A percentile compares a stretch with the other conserved stretches of the same genome.
Conservation (phyloP, 2,888 invertebrate species). For the Liodrosophila aerea region DNA sequence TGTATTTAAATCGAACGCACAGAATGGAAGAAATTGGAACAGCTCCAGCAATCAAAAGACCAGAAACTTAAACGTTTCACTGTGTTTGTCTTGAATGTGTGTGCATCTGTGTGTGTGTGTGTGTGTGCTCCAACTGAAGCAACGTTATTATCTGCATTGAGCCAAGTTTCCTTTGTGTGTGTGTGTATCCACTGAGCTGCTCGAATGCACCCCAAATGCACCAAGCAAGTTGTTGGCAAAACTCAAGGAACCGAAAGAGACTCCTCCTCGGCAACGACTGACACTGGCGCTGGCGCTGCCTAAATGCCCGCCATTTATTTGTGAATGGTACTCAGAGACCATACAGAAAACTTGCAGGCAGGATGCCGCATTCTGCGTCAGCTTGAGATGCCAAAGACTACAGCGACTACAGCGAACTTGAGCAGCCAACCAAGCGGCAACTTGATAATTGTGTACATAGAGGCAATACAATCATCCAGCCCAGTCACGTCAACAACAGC, state of each 20-base stretch:
- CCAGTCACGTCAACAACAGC: too few species aligned
- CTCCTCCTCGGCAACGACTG: constrained; percentile 6
- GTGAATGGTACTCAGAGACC: constrained; percentile 66
- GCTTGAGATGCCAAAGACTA: constrained; percentile 32
- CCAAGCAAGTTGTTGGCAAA: constrained; percentile 55
- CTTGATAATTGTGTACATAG: constrained; percentile 43
- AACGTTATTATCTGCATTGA: constrained; percentile 77
- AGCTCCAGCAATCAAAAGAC: constrained; percentile 22
- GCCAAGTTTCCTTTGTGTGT: constrained; percentile 42
- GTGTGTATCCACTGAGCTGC: constrained; percentile 33
- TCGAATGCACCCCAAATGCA: constrained; percentile 50
- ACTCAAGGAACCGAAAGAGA: constrained; percentile 34
- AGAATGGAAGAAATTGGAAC: constrained; percentile 28
- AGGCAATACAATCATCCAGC: constrained; percentile 1
- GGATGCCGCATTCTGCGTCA: constrained; percentile 40
- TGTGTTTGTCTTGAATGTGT: neutral
- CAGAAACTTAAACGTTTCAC: constrained; percentile 26
- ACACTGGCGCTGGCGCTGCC: constrained; percentile 21
- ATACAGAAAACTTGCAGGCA: constrained; percentile 41
- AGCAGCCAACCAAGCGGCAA: constrained; percentile 37
- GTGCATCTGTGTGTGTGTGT: constrained; percentile 13
- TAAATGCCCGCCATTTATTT: constrained; percentile 76
- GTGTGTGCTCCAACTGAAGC: constrained; percentile 44
- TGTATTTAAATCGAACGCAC: constrained; percentile 17
- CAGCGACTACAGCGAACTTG: constrained; percentile 13